These are phyloP conservation scores for Mamestra brassicae DNA, from an alignment of 2,888 invertebrate genomes.

Conservation along the genomic window DNA sequence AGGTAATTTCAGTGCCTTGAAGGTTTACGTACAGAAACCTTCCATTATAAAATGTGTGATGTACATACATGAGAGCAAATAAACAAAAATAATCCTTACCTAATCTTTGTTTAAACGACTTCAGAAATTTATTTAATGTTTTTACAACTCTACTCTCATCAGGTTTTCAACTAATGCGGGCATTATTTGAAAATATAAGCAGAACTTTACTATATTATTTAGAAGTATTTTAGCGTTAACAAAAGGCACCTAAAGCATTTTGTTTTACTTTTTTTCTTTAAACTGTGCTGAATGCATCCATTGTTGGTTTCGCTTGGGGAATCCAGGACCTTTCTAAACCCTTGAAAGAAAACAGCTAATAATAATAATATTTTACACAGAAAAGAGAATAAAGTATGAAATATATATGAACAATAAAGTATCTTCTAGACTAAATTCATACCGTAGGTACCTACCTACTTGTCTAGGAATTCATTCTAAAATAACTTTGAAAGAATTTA, in stretches of 20 bases:
- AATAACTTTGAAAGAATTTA: neutral
- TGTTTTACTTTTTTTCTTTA: neutral
- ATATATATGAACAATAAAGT: neutral
- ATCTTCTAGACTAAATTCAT: neutral
- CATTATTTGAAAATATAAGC: neutral
- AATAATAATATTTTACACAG: conserved; percentile 3
- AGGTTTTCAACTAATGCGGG: neutral
- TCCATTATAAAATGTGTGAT: no score
- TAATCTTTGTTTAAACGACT: neutral
- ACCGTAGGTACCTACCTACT: no score
- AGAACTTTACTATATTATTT: neutral
- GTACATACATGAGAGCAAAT: no score
- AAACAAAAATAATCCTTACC: no score
- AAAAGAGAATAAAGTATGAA: conserved; percentile 11
- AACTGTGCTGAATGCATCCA: neutral
- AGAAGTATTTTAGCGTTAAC: neutral
- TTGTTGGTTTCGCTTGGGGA: conserved; percentile 8
- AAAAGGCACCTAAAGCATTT: no score
- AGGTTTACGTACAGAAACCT: no score
- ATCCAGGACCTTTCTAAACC: neutral
- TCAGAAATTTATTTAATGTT: neutral
- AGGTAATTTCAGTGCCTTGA: no score
- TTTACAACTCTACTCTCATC: no score
- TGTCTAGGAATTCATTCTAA: neutral
- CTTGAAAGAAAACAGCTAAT: conserved; percentile 20